Evolutionary conservation across 2,113 vertebrate species (phyloP).

Genomic region (Catharus minimus): DNA sequence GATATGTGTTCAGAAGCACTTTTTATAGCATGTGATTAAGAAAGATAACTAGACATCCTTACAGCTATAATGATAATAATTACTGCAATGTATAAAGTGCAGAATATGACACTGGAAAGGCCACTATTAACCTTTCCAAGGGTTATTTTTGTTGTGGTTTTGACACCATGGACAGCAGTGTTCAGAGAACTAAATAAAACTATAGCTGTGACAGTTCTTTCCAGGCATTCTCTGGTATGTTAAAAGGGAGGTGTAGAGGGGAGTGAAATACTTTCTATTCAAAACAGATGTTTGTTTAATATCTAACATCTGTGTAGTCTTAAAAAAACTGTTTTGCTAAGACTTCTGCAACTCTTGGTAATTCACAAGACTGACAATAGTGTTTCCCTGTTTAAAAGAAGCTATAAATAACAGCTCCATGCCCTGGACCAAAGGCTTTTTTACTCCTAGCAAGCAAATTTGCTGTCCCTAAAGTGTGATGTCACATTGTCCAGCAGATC

Average conservation of each 20-base stretch:
- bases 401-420: conserved; percentile 65
- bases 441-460: conserved; percentile 55
- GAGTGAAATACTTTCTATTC: conserved; percentile 61
- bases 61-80: conserved; percentile 98
- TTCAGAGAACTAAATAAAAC: conserved; percentile 75
- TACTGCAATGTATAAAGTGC: conserved; percentile 85
- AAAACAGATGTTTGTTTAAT: conserved; percentile 78
- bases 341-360: conserved; percentile 71
- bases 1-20: conserved; percentile 91
- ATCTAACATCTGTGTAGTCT: conserved; percentile 73
- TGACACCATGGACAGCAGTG: conserved; percentile 77
- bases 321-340: conserved; percentile 70
- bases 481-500: conserved; percentile 41
- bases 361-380: conserved; percentile 69
- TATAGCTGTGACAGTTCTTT: conserved; percentile 47
- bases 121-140: conserved; percentile 93
- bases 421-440: background rate
- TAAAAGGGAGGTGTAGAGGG: conserved; percentile 14
- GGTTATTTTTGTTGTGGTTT: conserved; percentile 79
- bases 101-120: conserved; percentile 94
- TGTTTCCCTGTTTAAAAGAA: conserved; percentile 63
- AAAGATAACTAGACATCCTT: conserved; percentile 94
- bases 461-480: conserved; percentile 44
- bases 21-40: conserved; percentile 91
- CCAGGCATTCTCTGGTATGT: conserved; percentile 21